Base-by-base conservation (phyloP, 23 tunicate species). In the Clavelina lepadiformis region DNA sequence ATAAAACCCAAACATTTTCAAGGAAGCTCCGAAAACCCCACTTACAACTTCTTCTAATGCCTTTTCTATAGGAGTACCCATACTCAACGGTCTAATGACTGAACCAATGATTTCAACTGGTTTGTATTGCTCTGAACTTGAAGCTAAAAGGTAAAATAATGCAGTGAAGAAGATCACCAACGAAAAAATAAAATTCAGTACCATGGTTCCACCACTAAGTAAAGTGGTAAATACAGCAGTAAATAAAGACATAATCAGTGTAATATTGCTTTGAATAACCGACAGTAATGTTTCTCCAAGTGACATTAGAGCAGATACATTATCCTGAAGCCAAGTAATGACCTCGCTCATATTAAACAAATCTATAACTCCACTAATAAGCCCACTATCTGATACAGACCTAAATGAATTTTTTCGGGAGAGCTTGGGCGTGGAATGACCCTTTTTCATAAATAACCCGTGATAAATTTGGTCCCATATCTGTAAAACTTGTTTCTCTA, bases 1-100 rank as follows among this genome's bases (percentile, higher is more conserved):
- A 65, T 89, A 89, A 70, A 89, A 89, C 21, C 97, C 47, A 54
- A 85, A 80, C 97, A 89, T 89, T 54, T 81, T 81, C 25, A 89
- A 32, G 3, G 89, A 89, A 2, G 97, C 97, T 30, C 89, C 89
- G 56, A 89, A 89, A 8, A 89, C 97, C 5, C 97, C 89, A 69
- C 77, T 86, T 5, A 89, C 65, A 11, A 89, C 83, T 35, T 89
- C 64, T 70, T 74, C 83, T 26, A 87, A 51, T 29, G 96, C 76
- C 22, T 51, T 79, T 69, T 62, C 86, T 50, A 87, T 51, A 19
- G 79, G 68, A n/a, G 60, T 58, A 1, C 70, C 77, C 32, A 28
- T 58, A 26, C 61, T 34, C 25, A 69, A 29, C 33, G 80, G 72
- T 51, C 56, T 64, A 21, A 67, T 19, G 7, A 65, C 71, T 11